phyloP scores from a whole-genome alignment of 2,888 invertebrate species.

The Mimachlamys varia region DNA sequence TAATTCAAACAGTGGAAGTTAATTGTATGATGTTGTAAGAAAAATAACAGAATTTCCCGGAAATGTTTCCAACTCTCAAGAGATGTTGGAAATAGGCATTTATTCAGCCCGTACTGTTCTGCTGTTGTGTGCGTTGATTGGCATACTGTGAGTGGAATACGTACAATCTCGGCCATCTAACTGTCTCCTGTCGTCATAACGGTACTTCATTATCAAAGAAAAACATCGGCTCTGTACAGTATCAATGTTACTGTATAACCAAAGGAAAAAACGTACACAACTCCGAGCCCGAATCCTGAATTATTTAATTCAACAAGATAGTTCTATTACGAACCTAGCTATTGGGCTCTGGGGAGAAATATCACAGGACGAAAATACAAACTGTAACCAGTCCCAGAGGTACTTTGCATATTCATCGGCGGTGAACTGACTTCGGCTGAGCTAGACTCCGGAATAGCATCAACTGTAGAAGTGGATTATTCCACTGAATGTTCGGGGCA shows the following conservation, averaged over 20 bases:
- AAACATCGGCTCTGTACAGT: neutral
- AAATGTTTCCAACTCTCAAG: no score
- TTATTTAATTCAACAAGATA: constrained; percentile 16
- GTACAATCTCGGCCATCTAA: neutral
- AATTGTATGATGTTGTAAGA: no score
- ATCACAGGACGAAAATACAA: constrained; percentile 19
- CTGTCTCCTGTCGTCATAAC: neutral
- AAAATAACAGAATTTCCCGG: no score
- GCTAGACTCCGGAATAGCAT: neutral
- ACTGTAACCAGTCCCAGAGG: neutral
- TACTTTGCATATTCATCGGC: neutral
- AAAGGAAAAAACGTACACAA: constrained; percentile 6
- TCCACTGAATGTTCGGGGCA: neutral
- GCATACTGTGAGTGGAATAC: neutral
- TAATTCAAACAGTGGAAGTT: no score
- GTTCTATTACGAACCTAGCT: constrained; percentile 28
- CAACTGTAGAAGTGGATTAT: neutral
- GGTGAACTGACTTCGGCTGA: neutral
- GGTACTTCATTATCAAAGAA: neutral
- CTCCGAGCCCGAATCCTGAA: neutral
- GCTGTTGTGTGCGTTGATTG: neutral
- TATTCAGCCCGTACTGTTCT: no score
- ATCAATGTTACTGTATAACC: neutral
- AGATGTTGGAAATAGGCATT: no score
- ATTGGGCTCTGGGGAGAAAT: neutral